phyloP scores from a whole-genome alignment of 2,113 vertebrate genomes.

The Ondatra zibethicus region DNA sequence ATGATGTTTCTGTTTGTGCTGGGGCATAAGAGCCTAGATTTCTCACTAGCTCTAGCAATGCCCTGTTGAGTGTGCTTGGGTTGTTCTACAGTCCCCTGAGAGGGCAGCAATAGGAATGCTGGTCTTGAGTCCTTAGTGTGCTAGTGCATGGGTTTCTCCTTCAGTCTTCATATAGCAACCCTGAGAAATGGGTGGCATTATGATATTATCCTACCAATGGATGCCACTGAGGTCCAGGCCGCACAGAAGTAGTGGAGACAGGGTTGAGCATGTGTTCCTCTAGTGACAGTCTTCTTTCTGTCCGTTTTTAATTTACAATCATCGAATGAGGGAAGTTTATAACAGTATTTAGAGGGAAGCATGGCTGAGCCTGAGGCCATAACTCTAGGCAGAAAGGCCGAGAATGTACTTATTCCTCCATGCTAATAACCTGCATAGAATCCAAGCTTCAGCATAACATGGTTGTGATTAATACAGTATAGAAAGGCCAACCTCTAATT shows the following conservation, averaged over 20 bases:
- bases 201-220: not conserved
- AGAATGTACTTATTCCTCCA: not conserved
- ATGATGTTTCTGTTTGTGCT: not conserved
- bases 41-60: not conserved
- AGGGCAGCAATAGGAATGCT: not conserved
- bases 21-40: not conserved
- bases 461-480: not conserved
- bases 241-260: not conserved
- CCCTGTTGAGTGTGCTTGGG: accelerated
- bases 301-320: not conserved
- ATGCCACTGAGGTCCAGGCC: not conserved
- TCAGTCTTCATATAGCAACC: not conserved
- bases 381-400: not conserved
- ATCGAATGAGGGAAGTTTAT: not conserved
- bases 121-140: no score
- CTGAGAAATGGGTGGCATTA: no score
- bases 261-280: not conserved
- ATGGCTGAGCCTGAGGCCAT: not conserved
- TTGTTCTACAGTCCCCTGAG: not conserved
- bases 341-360: not conserved
- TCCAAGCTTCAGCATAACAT: not conserved
- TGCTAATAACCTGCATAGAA: not conserved
- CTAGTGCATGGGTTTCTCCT: not conserved
- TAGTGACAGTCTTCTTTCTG: not conserved
- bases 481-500: not conserved